Evolutionary conservation across 1,140 invertebrate species (phyloP).

Genomic region (Achatina immaculata): DNA sequence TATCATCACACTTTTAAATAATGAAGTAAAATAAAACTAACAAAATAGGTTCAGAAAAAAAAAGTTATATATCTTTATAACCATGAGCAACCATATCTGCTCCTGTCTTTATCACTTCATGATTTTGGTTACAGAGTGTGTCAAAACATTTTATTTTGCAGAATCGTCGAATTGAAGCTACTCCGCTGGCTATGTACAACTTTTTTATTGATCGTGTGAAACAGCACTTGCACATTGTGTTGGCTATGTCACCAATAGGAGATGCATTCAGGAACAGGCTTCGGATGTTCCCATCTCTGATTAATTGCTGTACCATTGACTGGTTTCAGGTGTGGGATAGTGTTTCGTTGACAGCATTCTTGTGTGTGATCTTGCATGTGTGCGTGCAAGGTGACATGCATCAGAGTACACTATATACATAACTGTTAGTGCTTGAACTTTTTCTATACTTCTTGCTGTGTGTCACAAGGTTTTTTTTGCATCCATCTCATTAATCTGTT

Average conservation of each 20-base stretch:
- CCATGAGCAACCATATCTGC: too few species aligned
- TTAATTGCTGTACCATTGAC: slow-evolving; percentile 73
- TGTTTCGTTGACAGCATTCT: neutral
- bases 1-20: too few species aligned
- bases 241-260: slow-evolving; percentile 72
- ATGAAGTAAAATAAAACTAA: too few species aligned
- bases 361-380: neutral
- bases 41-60: too few species aligned
- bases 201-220: slow-evolving; percentile 71
- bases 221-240: slow-evolving; percentile 69
- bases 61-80: too few species aligned
- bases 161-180: slow-evolving; percentile 74
- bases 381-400: neutral
- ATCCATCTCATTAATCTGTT: too few species aligned
- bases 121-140: too few species aligned
- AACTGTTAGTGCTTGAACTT: too few species aligned
- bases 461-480: too few species aligned
- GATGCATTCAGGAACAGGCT: slow-evolving; percentile 72
- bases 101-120: too few species aligned
- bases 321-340: slow-evolving; percentile 72
- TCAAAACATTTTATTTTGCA: slow-evolving; percentile 70
- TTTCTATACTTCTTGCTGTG: too few species aligned
- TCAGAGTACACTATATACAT: too few species aligned
- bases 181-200: slow-evolving; percentile 72
- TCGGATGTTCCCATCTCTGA: slow-evolving; percentile 72